Evolutionary conservation across 1,140 invertebrate species (phyloP).

Genomic region (Dreissena polymorpha): DNA sequence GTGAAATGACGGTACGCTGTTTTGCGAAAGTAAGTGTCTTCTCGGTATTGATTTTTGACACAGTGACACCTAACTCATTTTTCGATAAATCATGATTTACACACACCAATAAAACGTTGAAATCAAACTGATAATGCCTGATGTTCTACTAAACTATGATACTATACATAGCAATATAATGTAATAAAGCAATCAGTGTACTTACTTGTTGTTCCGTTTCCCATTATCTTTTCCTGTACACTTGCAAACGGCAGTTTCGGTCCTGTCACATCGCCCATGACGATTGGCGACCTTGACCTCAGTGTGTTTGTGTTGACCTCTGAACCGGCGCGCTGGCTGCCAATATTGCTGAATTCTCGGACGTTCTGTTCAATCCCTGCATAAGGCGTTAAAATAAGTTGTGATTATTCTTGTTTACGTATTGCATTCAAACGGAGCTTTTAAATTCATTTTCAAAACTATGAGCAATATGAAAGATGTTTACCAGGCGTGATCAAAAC

Average conservation of each 20-base stretch:
- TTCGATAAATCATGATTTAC: background rate
- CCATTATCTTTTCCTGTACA: constrained; percentile 2
- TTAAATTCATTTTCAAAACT: too few species aligned
- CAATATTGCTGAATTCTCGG: background rate
- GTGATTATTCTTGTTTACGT: too few species aligned
- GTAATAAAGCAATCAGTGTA: too few species aligned
- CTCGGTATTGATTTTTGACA: too few species aligned
- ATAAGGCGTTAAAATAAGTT: too few species aligned
- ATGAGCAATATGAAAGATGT: too few species aligned
- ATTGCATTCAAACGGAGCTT: too few species aligned
- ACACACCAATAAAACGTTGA: background rate
- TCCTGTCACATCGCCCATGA: background rate
- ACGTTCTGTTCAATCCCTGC: constrained; percentile 24
- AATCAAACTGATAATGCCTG: background rate
- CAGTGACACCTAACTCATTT: background rate
- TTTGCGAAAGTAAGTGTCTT: too few species aligned
- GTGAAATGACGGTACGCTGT: too few species aligned
- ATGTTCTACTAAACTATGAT: background rate
- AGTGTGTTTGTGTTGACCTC: background rate
- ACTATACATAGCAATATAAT: background rate
- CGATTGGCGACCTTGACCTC: background rate
- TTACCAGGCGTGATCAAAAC: too few species aligned
- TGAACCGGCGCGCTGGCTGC: background rate
- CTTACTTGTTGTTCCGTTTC: constrained; percentile 16
- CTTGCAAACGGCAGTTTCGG: background rate